Base-by-base conservation (phyloP, 2,888 invertebrate species). In the Dusona sp. region DNA sequence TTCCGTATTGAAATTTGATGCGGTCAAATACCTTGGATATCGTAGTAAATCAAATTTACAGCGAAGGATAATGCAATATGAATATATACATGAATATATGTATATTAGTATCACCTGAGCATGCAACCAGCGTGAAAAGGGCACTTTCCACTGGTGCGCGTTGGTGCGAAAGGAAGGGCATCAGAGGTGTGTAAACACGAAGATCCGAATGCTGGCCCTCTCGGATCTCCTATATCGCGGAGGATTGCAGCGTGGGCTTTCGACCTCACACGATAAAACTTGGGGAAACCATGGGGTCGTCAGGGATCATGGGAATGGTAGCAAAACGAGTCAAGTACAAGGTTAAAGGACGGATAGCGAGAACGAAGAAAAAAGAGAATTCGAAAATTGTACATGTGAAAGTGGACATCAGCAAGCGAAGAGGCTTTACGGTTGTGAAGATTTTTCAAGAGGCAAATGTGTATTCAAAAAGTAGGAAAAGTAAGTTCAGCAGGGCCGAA, bases 31-130 rank as follows among this genome's bases (percentile, higher is more conserved):
- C 19, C 33, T 61, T 45, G 22, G 61, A 79, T 79, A 70, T 75
- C 38, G 64, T 70, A 57, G 74, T 38, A 48, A 87, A 87, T 75
- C 45, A 80, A 79, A 80, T 84, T 86, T 67, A 13, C 73, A 36
- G 33, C 45, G 22, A 36, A 16, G n/a, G 42, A 45, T 25, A 13
- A 33, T 33, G 67, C 48, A 22, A 57, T 70, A 42, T 57, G 16
- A 19, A 33, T 19, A 22, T 54, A 22, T 25, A n/a, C 19, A 16
- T 2, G 16, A 38, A 13, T 61, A 16, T 29, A 16, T 29, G 8
- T n/a, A 16, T 16, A 29, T 61, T 29, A 9, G 1, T 0, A 25
- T 16, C 29, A 16, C 29, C 29, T 61, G 29, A 29, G 61, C 13
- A 70, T 65, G 67, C 68, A 67, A 74, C 67, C 13, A 64, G 36